Base-by-base conservation (phyloP, 2,113 vertebrate species). In the Nothocercus nigrocapillus region DNA sequence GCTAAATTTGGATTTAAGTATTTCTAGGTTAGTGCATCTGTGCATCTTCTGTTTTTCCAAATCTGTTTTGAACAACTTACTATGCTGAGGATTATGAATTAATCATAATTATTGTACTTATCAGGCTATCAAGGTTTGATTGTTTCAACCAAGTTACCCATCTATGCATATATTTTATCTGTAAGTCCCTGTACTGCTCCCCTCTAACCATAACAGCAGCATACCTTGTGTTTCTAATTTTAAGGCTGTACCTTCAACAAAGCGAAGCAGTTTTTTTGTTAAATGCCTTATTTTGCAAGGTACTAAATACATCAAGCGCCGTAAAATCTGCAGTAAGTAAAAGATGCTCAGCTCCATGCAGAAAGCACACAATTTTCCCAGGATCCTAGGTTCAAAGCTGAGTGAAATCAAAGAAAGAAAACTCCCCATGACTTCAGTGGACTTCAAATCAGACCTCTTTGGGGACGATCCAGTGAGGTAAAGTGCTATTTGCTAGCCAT, bases 211-310 rank as follows among this genome's bases (percentile, higher is more conserved):
- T 38, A 83, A 9, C 1, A 1, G 2, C 7, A 74, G 13, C 28
- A 14, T 62, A 7, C 44, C 25, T 44, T 61, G 10, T 51, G 12
- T 51, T 94, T 90, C 32, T 80, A 75, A 51, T 8, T 34, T 21
- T 61, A 64, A 77, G 91, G 32, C 22, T 83, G 54, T 77, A 28
- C 36, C 88, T 88, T 83, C 90, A 92, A 77, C 56, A 96, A 89
- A 89, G 18, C 24, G 77, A 89, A 94, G 36, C 38, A 32, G 4
- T 17, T 93, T 73, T 85, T 21, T 61, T 56, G 7, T 64, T 38
- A 59, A 83, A 67, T 40, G 19, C 16, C 15, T 83, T 51, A 8
- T 25, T 63, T 78, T 78, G 27, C 20, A 81, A 82, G 34, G 44
- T 56, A 34, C 7, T 70, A 54, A 77, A 12, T 75, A 32, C 19